Conservation (phyloP, 2,797 vertebrate genomes). For the Spinus olivaceus region DNA sequence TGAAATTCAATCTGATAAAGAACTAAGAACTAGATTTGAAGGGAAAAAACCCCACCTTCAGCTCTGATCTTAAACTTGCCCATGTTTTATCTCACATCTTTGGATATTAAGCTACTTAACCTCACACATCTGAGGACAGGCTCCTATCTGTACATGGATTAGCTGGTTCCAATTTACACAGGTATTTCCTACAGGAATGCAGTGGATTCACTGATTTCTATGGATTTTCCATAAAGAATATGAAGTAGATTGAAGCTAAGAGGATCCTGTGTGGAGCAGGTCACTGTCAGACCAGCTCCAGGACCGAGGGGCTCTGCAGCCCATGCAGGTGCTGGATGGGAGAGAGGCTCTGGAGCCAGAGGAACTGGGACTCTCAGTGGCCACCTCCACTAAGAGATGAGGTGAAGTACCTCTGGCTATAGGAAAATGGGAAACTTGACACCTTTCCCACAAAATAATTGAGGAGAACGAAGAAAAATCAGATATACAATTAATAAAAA, state of each 20-base stretch:
- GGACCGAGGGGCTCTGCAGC: background rate
- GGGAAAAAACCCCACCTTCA: background rate
- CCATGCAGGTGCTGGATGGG: rapidly evolving
- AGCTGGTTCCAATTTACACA: background rate
- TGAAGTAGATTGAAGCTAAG: background rate
- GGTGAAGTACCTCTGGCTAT: background rate
- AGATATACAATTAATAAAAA: background rate
- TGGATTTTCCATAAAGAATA: background rate
- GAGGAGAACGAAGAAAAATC: background rate
- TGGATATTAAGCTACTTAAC: background rate
- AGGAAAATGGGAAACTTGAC: background rate
- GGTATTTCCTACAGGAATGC: background rate
- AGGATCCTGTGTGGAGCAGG: rapidly evolving
- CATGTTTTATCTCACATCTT: background rate
- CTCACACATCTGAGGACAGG: background rate
- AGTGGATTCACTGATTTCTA: background rate
- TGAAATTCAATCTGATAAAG: background rate
- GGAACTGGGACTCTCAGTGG: background rate
- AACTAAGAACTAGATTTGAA: background rate
- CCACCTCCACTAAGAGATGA: rapidly evolving
- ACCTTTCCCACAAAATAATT: background rate
- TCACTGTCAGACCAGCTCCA: background rate
- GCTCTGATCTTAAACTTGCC: background rate
- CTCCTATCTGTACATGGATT: background rate
- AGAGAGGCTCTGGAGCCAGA: background rate